Evolutionary conservation across 2,797 vertebrate species (phyloP).

Genomic region (Sebastolobus altivelis): DNA sequence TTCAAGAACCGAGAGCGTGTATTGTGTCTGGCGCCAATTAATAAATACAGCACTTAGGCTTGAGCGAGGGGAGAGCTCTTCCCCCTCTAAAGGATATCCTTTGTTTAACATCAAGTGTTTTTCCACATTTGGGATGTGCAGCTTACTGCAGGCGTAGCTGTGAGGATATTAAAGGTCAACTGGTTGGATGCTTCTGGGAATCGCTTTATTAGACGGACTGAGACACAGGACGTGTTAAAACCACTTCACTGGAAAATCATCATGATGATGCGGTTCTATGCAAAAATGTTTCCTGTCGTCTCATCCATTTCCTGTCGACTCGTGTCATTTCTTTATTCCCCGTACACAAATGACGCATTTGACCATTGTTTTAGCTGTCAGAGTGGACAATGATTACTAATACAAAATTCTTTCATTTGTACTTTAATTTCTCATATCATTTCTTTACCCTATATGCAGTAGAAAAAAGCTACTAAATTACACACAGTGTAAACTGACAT

Average conservation of each 20-base stretch:
- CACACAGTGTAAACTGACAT: background rate
- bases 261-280: background rate
- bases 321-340: constrained; percentile 32
- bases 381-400: background rate
- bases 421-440: too few species aligned
- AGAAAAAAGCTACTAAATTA: background rate
- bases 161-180: constrained; percentile 52
- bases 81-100: constrained; percentile 84
- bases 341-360: background rate
- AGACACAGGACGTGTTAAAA: constrained; percentile 40
- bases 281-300: constrained; percentile 55
- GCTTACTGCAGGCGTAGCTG: constrained; percentile 36
- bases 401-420: background rate
- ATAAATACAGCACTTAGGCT: constrained; percentile 67
- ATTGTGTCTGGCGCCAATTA: constrained; percentile 74
- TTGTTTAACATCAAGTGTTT: constrained; percentile 83
- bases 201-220: constrained; percentile 22
- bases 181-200: constrained; percentile 38
- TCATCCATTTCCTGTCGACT: constrained; percentile 26
- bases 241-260: constrained; percentile 22
- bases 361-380: constrained; percentile 13
- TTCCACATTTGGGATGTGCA: constrained; percentile 74
- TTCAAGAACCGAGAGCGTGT: constrained; percentile 42
- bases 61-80: constrained; percentile 41
- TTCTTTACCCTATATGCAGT: background rate